Conservation (phyloP, 2,888 invertebrate species). For the Hypena proboscidalis region DNA sequence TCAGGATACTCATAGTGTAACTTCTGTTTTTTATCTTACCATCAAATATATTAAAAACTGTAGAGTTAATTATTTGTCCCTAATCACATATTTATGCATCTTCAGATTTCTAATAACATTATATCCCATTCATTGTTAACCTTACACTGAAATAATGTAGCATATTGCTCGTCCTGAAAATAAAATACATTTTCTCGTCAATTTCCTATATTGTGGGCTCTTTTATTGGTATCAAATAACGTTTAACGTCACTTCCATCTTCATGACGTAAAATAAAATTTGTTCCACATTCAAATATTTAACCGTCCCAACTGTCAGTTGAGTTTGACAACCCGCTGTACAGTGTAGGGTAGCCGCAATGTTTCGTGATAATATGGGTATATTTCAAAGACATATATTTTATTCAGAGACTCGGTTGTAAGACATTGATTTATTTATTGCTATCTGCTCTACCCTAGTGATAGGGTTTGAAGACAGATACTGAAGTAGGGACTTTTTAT, state of each 20-base stretch:
- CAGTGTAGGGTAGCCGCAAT: constrained; percentile 51
- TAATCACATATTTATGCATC: no score
- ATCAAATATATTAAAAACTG: no score
- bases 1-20: no score
- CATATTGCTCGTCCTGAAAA: no score
- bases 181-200: no score
- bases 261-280: constrained; percentile 14
- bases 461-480: constrained; percentile 42
- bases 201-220: no score
- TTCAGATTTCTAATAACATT: no score
- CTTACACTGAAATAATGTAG: no score
- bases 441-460: constrained; percentile 47
- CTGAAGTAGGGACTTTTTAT: constrained; percentile 20
- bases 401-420: constrained; percentile 62
- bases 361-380: constrained; percentile 66
- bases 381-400: constrained; percentile 78
- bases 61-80: no score
- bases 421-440: constrained; percentile 73
- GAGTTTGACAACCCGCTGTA: constrained; percentile 48
- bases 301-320: constrained; percentile 38
- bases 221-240: constrained; percentile 2
- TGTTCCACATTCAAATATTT: constrained; percentile 23
- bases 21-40: no score
- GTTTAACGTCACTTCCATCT: not conserved
- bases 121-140: no score